A percentile compares a stretch with the other conserved stretches of the same genome.
These are phyloP conservation scores for Pseudopleuronectes americanus DNA, from an alignment of 2,797 vertebrate species.

Conservation along the genomic window DNA sequence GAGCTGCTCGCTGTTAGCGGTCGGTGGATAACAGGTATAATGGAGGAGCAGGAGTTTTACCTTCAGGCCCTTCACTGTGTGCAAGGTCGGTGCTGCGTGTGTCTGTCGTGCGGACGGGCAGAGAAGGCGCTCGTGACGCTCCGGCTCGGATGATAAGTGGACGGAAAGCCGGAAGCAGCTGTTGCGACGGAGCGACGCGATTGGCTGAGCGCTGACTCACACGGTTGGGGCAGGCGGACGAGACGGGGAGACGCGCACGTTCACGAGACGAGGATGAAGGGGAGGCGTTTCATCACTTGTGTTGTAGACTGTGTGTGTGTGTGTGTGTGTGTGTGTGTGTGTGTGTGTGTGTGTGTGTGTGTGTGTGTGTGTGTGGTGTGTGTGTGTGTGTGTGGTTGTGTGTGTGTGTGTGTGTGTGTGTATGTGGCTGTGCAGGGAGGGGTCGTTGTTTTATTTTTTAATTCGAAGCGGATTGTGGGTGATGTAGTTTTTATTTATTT, in stretches of 20 bases:
- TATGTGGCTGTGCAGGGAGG: no score
- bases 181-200: constrained; percentile 31
- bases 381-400: no score
- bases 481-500: constrained; percentile 9
- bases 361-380: no score
- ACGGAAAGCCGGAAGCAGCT: constrained; percentile 64
- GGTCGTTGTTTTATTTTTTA: background rate
- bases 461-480: background rate
- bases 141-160: constrained; percentile 62
- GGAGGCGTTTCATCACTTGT: constrained; percentile 1
- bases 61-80: constrained; percentile 76
- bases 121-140: constrained; percentile 72
- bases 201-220: constrained; percentile 73
- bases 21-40: no score
- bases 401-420: no score
- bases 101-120: constrained; percentile 64
- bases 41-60: constrained; percentile 53
- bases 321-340: no score
- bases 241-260: constrained; percentile 69
- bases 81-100: constrained; percentile 68
- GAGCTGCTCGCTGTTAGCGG: no score
- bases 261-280: constrained; percentile 38
- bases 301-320: fast-evolving
- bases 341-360: no score
- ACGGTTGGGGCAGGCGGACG: constrained; percentile 9